Evolutionary conservation across 2,888 invertebrate species (phyloP), one percentile per base, ranked within the genome.

Genomic region (Vanessa cardui): DNA sequence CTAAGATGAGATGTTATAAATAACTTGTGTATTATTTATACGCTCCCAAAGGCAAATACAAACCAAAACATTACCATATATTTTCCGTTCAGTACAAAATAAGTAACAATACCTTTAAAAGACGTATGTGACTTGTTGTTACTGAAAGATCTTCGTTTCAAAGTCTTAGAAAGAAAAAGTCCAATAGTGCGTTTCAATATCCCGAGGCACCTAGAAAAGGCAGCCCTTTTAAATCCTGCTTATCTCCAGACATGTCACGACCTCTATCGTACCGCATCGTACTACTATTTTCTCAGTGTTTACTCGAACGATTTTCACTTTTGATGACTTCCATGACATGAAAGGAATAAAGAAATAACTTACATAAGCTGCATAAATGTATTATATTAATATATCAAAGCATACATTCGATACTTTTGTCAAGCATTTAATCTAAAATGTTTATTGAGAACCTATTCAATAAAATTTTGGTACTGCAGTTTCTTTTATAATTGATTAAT

Each of bases 241-340:
- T 56, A 56, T 85, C 85, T 82, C 72, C 58, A 68, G 77, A 74
- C 78, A 74, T 72, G 85, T 83, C 84, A 79, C 80, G 80, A 80
- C 76, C 75, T 73, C 64, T 39, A 39, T 39, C 39, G 39, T 39
- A 39, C 39, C 12, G 39, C 61, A 62, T 74, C 70, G 73, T 61
- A 72, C 52, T 70, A 68, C 73, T 60, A 18, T n/a, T 18, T 39
- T 56, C 56, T 39, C 39, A 33, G 60, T 60, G 54, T 54, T 56
- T 67, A 71, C 74, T 71, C 64, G 67, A 69, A 66, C 56, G 62
- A 47, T 52, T 44, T 58, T 69, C 64, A 54, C 58, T 39, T 49
- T 47, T 49, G 58, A 66, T 58, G 21, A 12, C 18, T n/a, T 54
- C n/a, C 8, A 33, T n/a, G 1, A 15, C 4, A 26, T 12, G 7